Evolutionary conservation across 2,888 invertebrate genomes (phyloP), one percentile per base, ranked within the genome.

Genomic region (Tholera decimalis): DNA sequence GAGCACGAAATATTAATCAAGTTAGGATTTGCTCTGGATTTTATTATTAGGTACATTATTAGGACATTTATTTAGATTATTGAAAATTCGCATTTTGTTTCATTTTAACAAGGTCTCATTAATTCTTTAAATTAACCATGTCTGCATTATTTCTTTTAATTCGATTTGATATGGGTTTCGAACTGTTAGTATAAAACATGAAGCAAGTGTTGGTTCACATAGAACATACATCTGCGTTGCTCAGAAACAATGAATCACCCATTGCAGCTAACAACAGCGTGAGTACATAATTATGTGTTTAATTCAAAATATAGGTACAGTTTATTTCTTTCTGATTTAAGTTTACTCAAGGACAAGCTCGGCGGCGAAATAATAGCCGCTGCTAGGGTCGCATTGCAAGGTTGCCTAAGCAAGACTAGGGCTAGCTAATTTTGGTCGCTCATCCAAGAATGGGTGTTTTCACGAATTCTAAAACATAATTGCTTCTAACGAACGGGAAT

Each of bases 181-280:
- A 58, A 30, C 30, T 13, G 6, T 41, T 59, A 11, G 30, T 59
- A 41, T 60, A 41, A 30, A 57, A 59, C 11, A 41, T 24, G 61
- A 11, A 41, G 15, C 15, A 18, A 41, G 15, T 41, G 39, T 9
- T 60, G 24, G 18, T 60, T 30, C 22, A 39, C 20, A 58, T 20
- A 56, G 18, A 20, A 18, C 35, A 15, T 35, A 15, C 35, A 35
- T 4, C 35, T 35, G 15, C 15, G 35, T 3, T 5, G 33, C 13
- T 33, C 11, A 33, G 35, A 35, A 5, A 13, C 4, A 35, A 24
- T 24, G 18, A 35, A 35, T 51, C 18, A 30, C n/a, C 22, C 15
- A 28, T 30, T 46, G 15, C 55, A 30, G 20, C n/a, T 7, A n/a
- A 47, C 20, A 49, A 30, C 28, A 20, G 20, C 15, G 54, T 55